Evolutionary conservation across 2,888 invertebrate species (phyloP), one percentile per base, ranked within the genome.

Genomic region (Epiblema foenella): DNA sequence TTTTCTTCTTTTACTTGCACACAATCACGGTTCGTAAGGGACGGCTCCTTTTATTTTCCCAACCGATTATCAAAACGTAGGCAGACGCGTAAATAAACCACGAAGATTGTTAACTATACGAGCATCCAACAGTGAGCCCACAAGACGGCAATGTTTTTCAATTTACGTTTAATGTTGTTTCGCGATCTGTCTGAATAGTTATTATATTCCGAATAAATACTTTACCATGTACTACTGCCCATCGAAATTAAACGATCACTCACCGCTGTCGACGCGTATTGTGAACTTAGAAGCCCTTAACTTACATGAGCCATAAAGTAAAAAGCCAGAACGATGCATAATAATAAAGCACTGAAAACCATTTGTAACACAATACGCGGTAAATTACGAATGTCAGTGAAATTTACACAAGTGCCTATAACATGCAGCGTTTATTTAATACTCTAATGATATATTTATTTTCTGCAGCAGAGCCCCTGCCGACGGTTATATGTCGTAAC

Each of bases 51-150:
- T 10, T 7, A 51, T 51, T 17, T 51, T 51, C 51, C 7, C 10
- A 56, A 56, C 15, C 20, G 56, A n/a, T n/a, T 24, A 24, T 24
- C 24, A 56, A 12, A n/a, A 29, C 12, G 20, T 20, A 24, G 56
- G 24, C 24, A n/a, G 56, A 7, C 52, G 37, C 18, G 39, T 20
- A n/a, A 64, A 39, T 64, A 12, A 15, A 58, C 8, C 37, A 49
- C 58, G 49, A 57, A 20, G 12, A 20, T 49, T 37, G 8, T 46
- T 37, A 1, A 37, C 39, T 1, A 29, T 46, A 46, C 7, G 42
- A 24, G 42, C 39, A 42, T 59, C n/a, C 10, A 20, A 89, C 90
- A 87, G 79, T 86, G 90, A 89, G 87, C 88, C 89, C 90, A 89
- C 90, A 89, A 86, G 24, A 64, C 77, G 78, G 78, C 78, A 64